Evolutionary conservation across 2,888 invertebrate species (phyloP), one percentile per base, ranked within the genome.

Genomic region (Embidobia sp.): DNA sequence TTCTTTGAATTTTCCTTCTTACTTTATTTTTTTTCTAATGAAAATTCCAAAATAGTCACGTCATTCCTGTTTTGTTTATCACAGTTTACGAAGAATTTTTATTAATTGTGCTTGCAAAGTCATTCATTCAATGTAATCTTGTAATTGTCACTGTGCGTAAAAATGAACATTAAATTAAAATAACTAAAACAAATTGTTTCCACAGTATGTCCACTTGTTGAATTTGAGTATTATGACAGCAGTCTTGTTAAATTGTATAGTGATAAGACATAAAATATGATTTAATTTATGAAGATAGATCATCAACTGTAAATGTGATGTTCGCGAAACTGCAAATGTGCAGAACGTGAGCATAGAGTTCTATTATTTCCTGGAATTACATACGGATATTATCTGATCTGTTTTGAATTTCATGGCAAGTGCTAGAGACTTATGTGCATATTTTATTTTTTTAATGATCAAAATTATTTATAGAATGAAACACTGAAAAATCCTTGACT

Each of bases 331-430:
- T 35, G 33, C 37, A 48, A 69, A 57, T 69, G 49, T 26, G 49
- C 40, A 69, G 31, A 69, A 59, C 49, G 40, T 67, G 57, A 69
- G 67, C 19, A 49, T 26, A 49, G 22, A 42, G 57, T 49, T 57
- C 37, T 49, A 67, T 67, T 57, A 57, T 67, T 67, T 57, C 57
- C 27, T 29, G 40, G 16, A 67, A 37, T 40, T 49, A 59, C 49
- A 33, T 51, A 33, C 10, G 49, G 13, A 42, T 16, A 49, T 48
- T 67, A 69, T 59, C 49, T 49, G 49, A 49, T 69, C 33, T 22
- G 46, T 40, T 69, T 59, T 59, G 55, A 66, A 46, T 66, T 44
- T 44, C 44, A 53, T 46, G 33, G 11, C 42, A 51, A 59, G 29
- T 13, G 27, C n/a, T 48, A n/a, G 37, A 35, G 27, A 37, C 8